These are phyloP conservation scores for Disparrhopalites patrizii DNA, from an alignment of 2,888 invertebrate species.

Conservation along the genomic window DNA sequence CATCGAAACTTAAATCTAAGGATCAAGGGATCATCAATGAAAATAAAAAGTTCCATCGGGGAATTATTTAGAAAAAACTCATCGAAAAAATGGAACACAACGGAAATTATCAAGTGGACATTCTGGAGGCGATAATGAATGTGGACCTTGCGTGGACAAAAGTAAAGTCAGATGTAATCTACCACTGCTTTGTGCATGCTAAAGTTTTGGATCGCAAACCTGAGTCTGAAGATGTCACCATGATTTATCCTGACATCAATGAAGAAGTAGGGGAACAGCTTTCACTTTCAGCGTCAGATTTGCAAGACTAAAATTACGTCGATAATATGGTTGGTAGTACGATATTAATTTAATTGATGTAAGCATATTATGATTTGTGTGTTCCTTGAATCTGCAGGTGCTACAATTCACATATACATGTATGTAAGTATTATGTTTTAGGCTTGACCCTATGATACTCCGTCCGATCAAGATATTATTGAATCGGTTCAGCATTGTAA, in stretches of 20 bases:
- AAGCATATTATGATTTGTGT: too few relatives aligned
- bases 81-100: not conserved
- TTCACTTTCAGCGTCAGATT: not conserved
- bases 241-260: not conserved
- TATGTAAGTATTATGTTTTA: too few relatives aligned
- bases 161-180: not conserved
- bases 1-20: constrained; percentile 27
- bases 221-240: not conserved
- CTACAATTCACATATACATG: too few relatives aligned
- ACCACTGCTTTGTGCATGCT: not conserved
- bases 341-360: not conserved
- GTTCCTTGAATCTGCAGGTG: too few relatives aligned
- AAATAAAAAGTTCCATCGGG: constrained; percentile 22
- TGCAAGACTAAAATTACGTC: too few relatives aligned
- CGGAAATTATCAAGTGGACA: not conserved
- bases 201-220: not conserved
- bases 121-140: not conserved
- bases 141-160: not conserved
- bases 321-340: too few relatives aligned
- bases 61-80: not conserved
- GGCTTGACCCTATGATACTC: not conserved
- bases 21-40: constrained; percentile 30
- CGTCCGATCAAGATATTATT: not conserved
- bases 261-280: not conserved
- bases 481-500: not conserved